Base-by-base conservation (phyloP, 2,888 invertebrate species). In the Agapetus fuscipes region DNA sequence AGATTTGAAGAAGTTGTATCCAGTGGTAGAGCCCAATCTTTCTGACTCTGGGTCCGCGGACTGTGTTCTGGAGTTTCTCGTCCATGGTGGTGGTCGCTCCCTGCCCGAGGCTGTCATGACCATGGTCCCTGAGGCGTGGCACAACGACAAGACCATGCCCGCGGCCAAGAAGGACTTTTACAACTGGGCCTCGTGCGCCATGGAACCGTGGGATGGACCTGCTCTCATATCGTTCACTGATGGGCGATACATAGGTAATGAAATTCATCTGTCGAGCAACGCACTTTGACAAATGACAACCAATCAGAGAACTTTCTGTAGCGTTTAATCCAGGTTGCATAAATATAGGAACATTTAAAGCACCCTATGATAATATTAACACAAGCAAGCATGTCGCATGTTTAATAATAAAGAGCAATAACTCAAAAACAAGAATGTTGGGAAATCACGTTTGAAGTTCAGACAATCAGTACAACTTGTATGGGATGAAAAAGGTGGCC, bases 161-260 rank as follows among this genome's bases (percentile, higher is more conserved):
- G 75, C 79, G 46, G 89, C 90, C 56, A 97, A 95, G 64, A 78
- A 87, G 34, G 87, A 91, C 56, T 98, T 94, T 61, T 98, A 98
- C 65, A 85, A 90, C 51, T 98, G 97, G 97, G 87, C 94, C 10
- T 85, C 94, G 0, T 96, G 87, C 56, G 87, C 84, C 12, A 98
- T 98, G 97, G 98, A 98, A 60, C 97, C 98, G 0, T 98, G 98
- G 98, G 98, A 98, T 63, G 98, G 98, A 17, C 87, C 90, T 2
- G 98, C 98, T 1, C 69, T 98, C 45, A 77, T 98, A 39, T 91
- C 97, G 0, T 98, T 98, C 64, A 94, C 95, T 32, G 98, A 98
- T 65, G 98, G 98, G 17, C 81, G 96, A 17, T 96, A 90, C 58
- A 87, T 98, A 54, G 98, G 87, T 69, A 30, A 57, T n/a, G n/a